Evolutionary conservation across 2,797 vertebrate genomes (phyloP).

Genomic region (Myiotriccus ornatus): DNA sequence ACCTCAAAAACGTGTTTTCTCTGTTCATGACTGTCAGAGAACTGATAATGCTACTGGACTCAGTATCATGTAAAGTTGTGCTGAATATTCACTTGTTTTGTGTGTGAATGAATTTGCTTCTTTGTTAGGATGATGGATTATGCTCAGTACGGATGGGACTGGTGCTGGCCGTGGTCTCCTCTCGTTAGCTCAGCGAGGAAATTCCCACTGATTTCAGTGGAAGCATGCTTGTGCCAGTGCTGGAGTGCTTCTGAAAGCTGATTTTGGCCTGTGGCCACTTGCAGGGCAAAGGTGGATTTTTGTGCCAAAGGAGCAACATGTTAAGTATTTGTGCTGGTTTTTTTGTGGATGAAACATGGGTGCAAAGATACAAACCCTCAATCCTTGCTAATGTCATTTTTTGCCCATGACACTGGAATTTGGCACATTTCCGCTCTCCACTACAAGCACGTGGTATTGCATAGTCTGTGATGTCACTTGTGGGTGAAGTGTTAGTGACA

Average conservation of each 20-base stretch:
- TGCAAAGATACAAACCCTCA: background rate
- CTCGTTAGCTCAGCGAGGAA: conserved; percentile 1
- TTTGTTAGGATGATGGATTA: conserved; percentile 14
- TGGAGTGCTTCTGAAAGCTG: background rate
- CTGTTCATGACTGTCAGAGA: background rate
- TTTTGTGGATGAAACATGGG: background rate
- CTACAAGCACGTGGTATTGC: background rate
- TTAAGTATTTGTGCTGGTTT: background rate
- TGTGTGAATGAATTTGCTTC: background rate
- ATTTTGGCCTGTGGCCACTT: background rate
- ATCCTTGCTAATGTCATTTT: background rate
- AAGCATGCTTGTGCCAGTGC: background rate
- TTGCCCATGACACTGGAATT: background rate
- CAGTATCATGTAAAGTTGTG: background rate
- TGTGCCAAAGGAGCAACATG: background rate
- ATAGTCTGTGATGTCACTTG: background rate
- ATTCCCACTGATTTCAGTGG: background rate
- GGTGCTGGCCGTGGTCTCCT: background rate
- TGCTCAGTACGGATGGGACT: background rate
- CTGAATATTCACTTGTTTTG: background rate
- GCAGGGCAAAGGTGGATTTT: background rate
- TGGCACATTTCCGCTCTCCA: background rate
- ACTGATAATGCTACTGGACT: background rate
- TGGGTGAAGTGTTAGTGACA: background rate
- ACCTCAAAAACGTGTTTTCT: background rate